Conservation (phyloP, 1,140 invertebrate genomes). For the Apis mellifera region DNA sequence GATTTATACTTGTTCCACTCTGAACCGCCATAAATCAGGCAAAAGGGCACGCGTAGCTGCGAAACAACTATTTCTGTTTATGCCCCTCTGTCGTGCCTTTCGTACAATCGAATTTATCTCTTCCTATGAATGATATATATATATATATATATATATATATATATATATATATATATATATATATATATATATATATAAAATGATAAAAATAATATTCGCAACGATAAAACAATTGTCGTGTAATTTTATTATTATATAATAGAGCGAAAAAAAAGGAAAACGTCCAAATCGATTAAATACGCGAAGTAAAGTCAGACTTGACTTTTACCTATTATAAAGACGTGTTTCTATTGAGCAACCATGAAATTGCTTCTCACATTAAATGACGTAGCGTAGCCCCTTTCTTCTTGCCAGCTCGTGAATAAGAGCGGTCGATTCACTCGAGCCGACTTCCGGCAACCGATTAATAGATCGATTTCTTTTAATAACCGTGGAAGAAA, state of each 20-base stretch:
- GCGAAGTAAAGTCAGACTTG: background rate
- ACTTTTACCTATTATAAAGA: conserved; percentile 1
- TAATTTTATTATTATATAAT: background rate
- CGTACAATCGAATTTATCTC: background rate
- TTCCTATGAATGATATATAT: too few species aligned
- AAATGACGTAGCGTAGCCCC: conserved; percentile 21
- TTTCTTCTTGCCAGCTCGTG: conserved; percentile 18
- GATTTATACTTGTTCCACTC: background rate
- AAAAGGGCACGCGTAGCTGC: background rate
- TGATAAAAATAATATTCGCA: too few species aligned
- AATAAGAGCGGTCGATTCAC: conserved; percentile 52
- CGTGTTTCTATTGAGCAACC: conserved; percentile 1
- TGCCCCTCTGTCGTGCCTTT: background rate
- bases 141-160: too few species aligned
- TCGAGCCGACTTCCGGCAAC: conserved; percentile 50
- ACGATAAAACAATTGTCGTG: too few species aligned
- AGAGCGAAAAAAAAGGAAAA: background rate
- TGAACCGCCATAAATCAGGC: background rate
- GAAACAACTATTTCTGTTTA: background rate
- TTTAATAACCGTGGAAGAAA: conserved; percentile 20
- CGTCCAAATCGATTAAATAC: background rate
- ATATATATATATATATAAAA: too few species aligned
- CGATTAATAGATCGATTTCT: conserved; percentile 57
- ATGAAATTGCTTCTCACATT: conserved; percentile 20
- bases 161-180: too few species aligned